phyloP scores from a whole-genome alignment of 92 coral and sea anemone species.

The Bergia sp. region DNA sequence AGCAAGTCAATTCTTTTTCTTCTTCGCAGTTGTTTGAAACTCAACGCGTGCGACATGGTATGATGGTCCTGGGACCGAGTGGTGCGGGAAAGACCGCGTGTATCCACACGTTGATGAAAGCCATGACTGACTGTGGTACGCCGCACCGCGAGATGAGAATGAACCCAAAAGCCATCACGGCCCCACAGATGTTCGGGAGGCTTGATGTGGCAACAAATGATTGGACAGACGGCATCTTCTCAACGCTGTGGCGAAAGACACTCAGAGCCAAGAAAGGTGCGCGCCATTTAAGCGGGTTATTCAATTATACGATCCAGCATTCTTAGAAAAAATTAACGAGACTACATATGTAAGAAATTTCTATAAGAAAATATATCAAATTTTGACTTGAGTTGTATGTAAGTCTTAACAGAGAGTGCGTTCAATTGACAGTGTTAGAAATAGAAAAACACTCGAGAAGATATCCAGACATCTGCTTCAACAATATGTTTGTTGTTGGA shows the following conservation, averaged over 20 bases:
- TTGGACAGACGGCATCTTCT: constrained; percentile 92
- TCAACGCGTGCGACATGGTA: constrained; percentile 95
- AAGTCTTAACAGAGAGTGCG: too few species aligned
- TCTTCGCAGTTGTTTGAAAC: constrained; percentile 79
- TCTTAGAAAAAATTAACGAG: neutral
- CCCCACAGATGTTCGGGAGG: constrained; percentile 93
- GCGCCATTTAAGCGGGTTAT: neutral
- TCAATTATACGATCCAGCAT: neutral
- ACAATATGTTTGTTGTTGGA: too few species aligned
- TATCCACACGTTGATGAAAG: constrained; percentile 83
- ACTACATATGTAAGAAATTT: neutral
- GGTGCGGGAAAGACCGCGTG: constrained; percentile 92
- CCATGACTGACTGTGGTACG: constrained; percentile 87
- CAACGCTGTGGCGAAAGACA: constrained; percentile 88
- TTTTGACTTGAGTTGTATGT: neutral
- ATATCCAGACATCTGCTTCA: too few species aligned
- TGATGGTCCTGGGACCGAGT: constrained; percentile 96
- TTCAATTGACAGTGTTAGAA: too few species aligned
- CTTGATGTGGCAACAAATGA: constrained; percentile 88
- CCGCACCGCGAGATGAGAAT: constrained; percentile 93
- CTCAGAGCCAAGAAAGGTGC: constrained; percentile 92
- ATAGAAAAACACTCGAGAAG: too few species aligned
- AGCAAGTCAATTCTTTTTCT: neutral
- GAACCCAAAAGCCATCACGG: constrained; percentile 94
- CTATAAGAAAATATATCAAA: too few species aligned